These are phyloP conservation scores for Callosobruchus maculatus DNA, from an alignment of 2,888 invertebrate genomes.

Conservation along the genomic window DNA sequence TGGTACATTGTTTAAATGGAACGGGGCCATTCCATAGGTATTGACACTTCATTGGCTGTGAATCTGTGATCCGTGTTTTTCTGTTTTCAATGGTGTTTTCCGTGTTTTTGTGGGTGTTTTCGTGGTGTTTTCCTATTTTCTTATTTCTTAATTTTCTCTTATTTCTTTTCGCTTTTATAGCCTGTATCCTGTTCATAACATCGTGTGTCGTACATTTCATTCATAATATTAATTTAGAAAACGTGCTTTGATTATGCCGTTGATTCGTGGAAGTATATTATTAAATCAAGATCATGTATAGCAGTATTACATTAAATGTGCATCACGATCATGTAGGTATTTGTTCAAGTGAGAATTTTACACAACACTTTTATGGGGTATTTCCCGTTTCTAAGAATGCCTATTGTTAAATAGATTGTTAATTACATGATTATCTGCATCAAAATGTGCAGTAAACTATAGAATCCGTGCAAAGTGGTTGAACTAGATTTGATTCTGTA, in stretches of 20 bases:
- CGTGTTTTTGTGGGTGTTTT: no score
- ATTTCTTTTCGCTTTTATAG: neutral
- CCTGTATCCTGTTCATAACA: neutral
- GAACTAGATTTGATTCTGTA: neutral
- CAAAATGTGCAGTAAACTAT: neutral
- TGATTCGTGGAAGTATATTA: neutral
- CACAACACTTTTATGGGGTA: neutral
- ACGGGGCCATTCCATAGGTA: no score
- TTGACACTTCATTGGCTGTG: no score
- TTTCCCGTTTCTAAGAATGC: neutral
- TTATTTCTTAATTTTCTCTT: no score
- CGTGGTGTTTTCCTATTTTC: no score
- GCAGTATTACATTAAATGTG: neutral
- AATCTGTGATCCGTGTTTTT: no score
- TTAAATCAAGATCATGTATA: neutral
- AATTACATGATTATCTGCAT: neutral
- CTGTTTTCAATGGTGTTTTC: no score
- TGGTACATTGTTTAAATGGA: no score
- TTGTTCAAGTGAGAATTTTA: neutral
- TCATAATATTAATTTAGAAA: neutral
- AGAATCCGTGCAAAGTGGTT: neutral
- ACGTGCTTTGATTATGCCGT: neutral
- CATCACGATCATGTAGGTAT: neutral
- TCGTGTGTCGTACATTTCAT: neutral
- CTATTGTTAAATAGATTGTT: neutral